These are phyloP conservation scores for Phalacrocorax aristotelis DNA, from an alignment of 2,113 vertebrate species.

Conservation along the genomic window DNA sequence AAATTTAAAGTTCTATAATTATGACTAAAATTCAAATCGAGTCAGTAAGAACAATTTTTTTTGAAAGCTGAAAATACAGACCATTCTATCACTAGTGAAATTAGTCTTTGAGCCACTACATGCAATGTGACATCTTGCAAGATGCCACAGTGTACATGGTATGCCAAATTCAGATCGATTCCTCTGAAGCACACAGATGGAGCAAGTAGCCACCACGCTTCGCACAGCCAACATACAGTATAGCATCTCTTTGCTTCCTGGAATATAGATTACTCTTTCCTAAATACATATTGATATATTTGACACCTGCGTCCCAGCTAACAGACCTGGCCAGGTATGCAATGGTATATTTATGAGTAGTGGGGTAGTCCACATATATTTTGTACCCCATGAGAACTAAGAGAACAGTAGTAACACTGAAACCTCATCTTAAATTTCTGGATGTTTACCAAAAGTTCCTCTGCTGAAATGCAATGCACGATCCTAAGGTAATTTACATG, in stretches of 20 bases:
- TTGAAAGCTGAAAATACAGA: not conserved
- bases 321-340: not conserved
- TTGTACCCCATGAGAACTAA: not conserved
- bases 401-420: not conserved
- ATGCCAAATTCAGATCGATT: not conserved
- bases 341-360: not conserved
- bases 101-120: not conserved
- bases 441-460: not conserved
- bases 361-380: not conserved
- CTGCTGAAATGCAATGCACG: not conserved
- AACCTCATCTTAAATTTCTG: not conserved
- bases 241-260: not conserved
- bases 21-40: not conserved
- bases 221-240: not conserved
- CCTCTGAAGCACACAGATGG: not conserved
- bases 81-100: not conserved
- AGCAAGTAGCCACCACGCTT: not conserved
- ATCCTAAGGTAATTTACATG: not conserved
- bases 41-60: not conserved
- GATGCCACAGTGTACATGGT: not conserved
- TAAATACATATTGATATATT: not conserved
- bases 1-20: not conserved
- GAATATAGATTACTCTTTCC: not conserved
- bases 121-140: not conserved
- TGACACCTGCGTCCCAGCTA: not conserved